Percentiles rank a stretch among this genome's conserved stretches.
Evolutionary conservation across 2,113 vertebrate genomes (phyloP).

Genomic region (Catagonus wagneri): DNA sequence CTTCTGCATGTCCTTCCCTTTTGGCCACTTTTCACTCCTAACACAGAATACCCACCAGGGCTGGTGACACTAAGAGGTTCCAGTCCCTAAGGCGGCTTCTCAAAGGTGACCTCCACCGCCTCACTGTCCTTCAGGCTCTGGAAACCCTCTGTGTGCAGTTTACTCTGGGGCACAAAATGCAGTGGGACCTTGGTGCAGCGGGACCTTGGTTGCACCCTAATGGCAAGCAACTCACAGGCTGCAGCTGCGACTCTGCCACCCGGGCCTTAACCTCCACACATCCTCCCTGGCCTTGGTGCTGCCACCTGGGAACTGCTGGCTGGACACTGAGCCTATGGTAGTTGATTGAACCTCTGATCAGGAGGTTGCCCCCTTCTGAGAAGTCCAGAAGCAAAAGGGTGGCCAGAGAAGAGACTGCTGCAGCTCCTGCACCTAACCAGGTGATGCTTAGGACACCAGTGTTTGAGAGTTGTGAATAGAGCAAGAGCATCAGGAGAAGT

Average conservation of each 20-base stretch:
- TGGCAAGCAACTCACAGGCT: conserved; percentile 92
- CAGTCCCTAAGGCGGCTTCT: conserved; percentile 93
- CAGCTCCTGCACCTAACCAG: conserved; percentile 85
- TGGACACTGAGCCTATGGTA: conserved; percentile 90
- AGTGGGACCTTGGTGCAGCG: conserved; percentile 88
- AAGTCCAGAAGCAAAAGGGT: conserved; percentile 58
- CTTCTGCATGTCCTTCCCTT: conserved; percentile 93
- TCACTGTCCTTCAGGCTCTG: conserved; percentile 94
- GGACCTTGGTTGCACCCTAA: conserved; percentile 84
- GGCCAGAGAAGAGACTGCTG: conserved; percentile 86
- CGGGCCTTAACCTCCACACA: conserved; percentile 85
- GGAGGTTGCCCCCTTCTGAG: not conserved
- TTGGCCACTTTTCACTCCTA: conserved; percentile 92
- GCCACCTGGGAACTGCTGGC: conserved; percentile 91
- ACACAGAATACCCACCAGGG: conserved; percentile 90
- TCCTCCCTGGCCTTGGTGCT: conserved; percentile 87
- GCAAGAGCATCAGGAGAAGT: not conserved
- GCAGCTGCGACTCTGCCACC: conserved; percentile 76
- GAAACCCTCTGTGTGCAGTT: conserved; percentile 95
- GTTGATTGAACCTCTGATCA: too few species aligned
- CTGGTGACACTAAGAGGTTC: conserved; percentile 92
- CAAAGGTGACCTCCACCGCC: conserved; percentile 93
- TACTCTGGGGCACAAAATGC: conserved; percentile 95
- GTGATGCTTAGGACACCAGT: not conserved
- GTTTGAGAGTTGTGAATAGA: not conserved